A percentile compares a stretch with the other conserved stretches of the same genome.
phyloP scores from a whole-genome alignment of 2,797 vertebrate species.

The Sebastes hubbsi region DNA sequence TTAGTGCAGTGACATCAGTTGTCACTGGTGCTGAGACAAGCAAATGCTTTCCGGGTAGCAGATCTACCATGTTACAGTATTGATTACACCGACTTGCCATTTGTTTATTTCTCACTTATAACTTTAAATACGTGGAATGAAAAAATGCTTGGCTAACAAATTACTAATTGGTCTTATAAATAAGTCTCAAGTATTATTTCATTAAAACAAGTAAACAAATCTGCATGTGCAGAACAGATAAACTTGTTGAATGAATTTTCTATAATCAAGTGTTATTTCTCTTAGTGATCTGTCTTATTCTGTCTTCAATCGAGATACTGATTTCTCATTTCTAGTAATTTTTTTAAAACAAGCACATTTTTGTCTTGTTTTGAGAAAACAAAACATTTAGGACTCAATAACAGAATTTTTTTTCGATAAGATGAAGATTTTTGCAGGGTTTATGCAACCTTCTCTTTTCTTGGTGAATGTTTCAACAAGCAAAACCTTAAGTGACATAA shows the following conservation, averaged over 20 bases:
- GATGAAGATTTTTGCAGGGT: not conserved
- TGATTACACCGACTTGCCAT: not conserved
- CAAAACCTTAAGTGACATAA: not conserved
- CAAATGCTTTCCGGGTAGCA: not conserved
- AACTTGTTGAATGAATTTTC: not conserved
- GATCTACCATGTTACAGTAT: constrained; percentile 6
- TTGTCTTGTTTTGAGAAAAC: not conserved
- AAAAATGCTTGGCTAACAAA: not conserved
- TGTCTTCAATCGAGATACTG: not conserved
- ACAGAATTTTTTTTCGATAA: not conserved
- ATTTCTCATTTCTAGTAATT: not conserved
- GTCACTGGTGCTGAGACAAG: constrained; percentile 33
- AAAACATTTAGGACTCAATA: not conserved
- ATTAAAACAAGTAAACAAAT: not conserved
- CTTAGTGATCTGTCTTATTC: not conserved
- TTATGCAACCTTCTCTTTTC: not conserved
- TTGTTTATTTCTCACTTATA: not conserved
- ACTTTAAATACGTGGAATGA: not conserved
- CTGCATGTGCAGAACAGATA: not conserved
- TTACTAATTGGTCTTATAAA: not conserved
- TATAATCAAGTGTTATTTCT: not conserved
- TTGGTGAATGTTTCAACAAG: not conserved
- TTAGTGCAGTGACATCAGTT: constrained; percentile 53
- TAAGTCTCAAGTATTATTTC: not conserved
- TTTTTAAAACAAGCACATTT: not conserved